A percentile compares a stretch with the other conserved stretches of the same genome.
Evolutionary conservation across 2,113 vertebrate genomes (phyloP).

Genomic region (Dendropsophus ebraccatus): DNA sequence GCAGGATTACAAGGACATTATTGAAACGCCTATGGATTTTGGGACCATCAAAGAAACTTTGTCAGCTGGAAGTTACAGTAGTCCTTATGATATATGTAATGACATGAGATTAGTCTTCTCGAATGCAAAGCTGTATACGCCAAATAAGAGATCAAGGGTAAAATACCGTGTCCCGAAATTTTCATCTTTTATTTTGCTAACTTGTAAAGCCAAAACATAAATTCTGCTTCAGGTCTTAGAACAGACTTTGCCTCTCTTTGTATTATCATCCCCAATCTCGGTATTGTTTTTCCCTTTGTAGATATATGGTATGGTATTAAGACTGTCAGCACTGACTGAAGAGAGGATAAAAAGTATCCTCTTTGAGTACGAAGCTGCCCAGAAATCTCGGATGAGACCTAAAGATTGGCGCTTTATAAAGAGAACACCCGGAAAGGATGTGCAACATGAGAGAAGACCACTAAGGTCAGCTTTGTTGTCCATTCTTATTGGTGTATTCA

Average conservation of each 20-base stretch:
- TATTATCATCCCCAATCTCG: too few relatives aligned
- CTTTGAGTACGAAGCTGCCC: constrained; percentile 88
- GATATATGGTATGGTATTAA: constrained; percentile 98
- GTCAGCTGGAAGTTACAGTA: constrained; percentile 87
- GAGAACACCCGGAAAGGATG: background rate
- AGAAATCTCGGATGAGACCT: constrained; percentile 68
- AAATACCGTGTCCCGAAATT: background rate
- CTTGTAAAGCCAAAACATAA: too few relatives aligned
- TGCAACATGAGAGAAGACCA: background rate
- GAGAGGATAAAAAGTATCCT: constrained; percentile 89
- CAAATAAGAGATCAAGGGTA: constrained; percentile 97
- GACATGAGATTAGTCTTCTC: constrained; percentile 93
- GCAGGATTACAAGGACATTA: constrained; percentile 92
- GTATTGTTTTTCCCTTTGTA: constrained; percentile 65
- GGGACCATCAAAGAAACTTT: constrained; percentile 84
- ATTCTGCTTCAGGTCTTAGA: too few relatives aligned
- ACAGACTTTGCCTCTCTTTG: too few relatives aligned
- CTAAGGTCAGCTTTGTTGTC: background rate
- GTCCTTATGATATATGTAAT: constrained; percentile 92
- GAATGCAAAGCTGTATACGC: constrained; percentile 95
- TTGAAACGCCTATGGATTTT: constrained; percentile 96
- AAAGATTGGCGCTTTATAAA: background rate
- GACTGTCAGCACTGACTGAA: constrained; percentile 92
- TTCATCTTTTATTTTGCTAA: too few relatives aligned
- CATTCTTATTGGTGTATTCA: too few relatives aligned